Evolutionary conservation across 1,140 invertebrate species (phyloP).

Genomic region (Philotrypesis tridentata): DNA sequence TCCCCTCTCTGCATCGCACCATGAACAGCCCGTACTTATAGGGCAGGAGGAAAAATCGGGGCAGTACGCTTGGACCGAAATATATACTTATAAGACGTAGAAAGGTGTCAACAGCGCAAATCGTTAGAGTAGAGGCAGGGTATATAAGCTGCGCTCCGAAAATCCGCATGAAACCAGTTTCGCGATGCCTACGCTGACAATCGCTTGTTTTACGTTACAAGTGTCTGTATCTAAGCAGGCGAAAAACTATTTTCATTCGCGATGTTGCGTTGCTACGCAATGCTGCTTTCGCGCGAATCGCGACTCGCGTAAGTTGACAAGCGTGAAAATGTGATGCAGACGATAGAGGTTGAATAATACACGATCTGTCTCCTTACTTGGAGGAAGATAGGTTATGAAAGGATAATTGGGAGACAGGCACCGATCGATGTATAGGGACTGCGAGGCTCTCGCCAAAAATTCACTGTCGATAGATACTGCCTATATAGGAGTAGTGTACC

Average conservation of each 20-base stretch:
- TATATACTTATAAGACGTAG: neutral
- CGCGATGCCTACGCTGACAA: neutral
- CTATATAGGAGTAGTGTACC: too few relatives aligned
- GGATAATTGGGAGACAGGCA: neutral
- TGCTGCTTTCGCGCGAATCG: too few relatives aligned
- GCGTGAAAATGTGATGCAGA: too few relatives aligned
- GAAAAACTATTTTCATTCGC: neutral
- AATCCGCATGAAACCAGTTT: neutral
- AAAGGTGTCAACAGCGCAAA: neutral
- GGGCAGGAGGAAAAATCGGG: neutral
- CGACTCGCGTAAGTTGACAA: too few relatives aligned
- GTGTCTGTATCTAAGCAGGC: neutral
- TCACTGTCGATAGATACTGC: neutral
- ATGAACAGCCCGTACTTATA: neutral
- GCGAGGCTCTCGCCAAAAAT: neutral
- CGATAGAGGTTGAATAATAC: too few relatives aligned
- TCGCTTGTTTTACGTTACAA: neutral
- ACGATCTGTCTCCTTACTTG: too few relatives aligned
- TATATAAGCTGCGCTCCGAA: neutral
- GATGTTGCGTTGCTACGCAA: too few relatives aligned
- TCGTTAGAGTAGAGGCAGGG: neutral
- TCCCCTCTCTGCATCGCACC: neutral
- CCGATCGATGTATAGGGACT: neutral
- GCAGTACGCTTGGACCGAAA: neutral
- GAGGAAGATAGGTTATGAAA: neutral